Conservation (phyloP, 2,888 invertebrate species). For the Toxonevra muliebris region DNA sequence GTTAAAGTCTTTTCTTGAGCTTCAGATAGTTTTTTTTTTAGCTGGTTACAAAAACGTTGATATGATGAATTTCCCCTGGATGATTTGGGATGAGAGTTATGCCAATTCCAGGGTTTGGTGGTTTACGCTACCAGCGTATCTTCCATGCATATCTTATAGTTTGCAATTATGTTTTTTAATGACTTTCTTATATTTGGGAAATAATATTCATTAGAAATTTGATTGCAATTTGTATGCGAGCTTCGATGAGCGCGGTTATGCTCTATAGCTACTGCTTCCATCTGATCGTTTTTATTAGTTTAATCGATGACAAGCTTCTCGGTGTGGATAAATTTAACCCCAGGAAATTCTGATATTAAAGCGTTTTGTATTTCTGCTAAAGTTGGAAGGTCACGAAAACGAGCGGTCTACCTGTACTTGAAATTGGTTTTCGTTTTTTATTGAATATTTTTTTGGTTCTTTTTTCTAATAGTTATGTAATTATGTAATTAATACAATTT, state of each 20-base stretch:
- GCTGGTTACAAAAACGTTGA: conserved; percentile 19
- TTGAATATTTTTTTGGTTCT: no score
- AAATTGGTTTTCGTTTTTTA: no score
- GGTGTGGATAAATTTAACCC: conserved; percentile 24
- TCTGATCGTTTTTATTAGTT: conserved; percentile 30
- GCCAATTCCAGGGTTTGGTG: conserved; percentile 20
- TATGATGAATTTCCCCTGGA: conserved; percentile 29
- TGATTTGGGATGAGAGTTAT: conserved; percentile 31
- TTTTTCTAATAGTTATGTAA: background rate
- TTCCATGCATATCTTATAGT: conserved; percentile 33
- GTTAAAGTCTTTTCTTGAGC: conserved; percentile 18
- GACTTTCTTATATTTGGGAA: conserved; percentile 30
- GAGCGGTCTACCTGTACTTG: no score
- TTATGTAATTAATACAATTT: conserved; percentile 1
- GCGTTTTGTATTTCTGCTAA: conserved; percentile 18
- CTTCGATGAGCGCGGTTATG: conserved; percentile 29
- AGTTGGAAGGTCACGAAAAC: conserved; percentile 14
- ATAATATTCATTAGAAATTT: conserved; percentile 27
- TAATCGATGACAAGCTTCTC: conserved; percentile 29
- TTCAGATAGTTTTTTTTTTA: conserved; percentile 18
- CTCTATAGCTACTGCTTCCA: conserved; percentile 28
- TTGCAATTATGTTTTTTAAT: conserved; percentile 23
- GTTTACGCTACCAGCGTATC: conserved; percentile 27
- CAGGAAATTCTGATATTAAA: no score
- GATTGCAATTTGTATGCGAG: conserved; percentile 26